Evolutionary conservation across 2,113 vertebrate genomes (phyloP).

Genomic region (Salvelinus sp.): DNA sequence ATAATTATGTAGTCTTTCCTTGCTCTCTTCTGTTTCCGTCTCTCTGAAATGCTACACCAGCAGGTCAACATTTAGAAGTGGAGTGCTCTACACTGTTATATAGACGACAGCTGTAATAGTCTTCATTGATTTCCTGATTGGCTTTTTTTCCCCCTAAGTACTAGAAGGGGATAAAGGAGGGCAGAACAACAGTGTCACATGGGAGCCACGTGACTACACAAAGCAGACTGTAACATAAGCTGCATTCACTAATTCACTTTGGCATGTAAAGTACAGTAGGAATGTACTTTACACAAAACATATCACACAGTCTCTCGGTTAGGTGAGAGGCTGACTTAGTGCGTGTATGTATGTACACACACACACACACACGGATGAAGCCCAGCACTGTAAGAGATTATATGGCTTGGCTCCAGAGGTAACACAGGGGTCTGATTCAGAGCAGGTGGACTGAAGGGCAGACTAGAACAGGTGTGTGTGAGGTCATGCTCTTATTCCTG

Average conservation of each 20-base stretch:
- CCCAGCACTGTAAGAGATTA: too few species aligned
- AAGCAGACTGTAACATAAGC: too few species aligned
- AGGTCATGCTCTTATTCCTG: too few species aligned
- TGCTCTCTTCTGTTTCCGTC: too few species aligned
- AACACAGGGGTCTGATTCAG: background rate
- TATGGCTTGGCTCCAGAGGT: slow-evolving; percentile 5
- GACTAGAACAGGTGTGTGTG: background rate
- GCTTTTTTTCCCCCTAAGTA: slow-evolving; percentile 7
- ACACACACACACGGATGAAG: too few species aligned
- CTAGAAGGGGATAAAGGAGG: background rate
- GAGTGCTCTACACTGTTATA: slow-evolving; percentile 27
- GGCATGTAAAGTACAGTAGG: too few species aligned
- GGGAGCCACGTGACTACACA: background rate
- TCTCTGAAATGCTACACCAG: slow-evolving; percentile 45
- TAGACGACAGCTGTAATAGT: slow-evolving; percentile 36
- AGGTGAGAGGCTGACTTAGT: too few species aligned
- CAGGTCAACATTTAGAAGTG: slow-evolving; percentile 32
- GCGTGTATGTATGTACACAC: too few species aligned
- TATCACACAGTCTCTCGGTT: too few species aligned
- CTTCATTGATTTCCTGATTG: slow-evolving; percentile 51
- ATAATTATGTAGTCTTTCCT: background rate
- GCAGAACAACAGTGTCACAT: slow-evolving; percentile 2
- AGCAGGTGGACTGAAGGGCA: slow-evolving; percentile 1
- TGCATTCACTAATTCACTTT: too few species aligned
- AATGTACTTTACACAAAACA: too few species aligned